Evolutionary conservation across 2,888 invertebrate genomes (phyloP).

Genomic region (Octonoba sinensis): DNA sequence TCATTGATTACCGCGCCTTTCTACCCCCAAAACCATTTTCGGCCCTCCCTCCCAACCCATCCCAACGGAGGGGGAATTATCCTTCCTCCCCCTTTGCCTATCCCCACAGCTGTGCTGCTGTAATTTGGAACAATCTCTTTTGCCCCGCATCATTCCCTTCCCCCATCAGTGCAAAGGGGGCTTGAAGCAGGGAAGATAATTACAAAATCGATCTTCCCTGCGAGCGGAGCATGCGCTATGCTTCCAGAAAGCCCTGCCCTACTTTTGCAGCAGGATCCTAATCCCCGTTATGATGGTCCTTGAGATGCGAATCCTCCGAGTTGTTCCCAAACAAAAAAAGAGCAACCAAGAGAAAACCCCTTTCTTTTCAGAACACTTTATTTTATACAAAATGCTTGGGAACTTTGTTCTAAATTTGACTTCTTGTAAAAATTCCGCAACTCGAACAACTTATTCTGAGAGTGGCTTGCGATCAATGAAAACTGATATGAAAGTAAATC

Average conservation of each 20-base stretch:
- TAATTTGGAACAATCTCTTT: constrained; percentile 63
- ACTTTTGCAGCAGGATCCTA: background rate
- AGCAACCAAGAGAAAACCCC: background rate
- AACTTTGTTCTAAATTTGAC: too few species aligned
- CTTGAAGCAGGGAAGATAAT: constrained; percentile 47
- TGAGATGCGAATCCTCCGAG: constrained; percentile 1
- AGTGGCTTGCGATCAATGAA: too few species aligned
- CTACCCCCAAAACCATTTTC: background rate
- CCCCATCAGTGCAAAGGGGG: constrained; percentile 3
- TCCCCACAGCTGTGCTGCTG: constrained; percentile 47
- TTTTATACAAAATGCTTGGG: too few species aligned
- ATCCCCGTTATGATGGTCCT: background rate
- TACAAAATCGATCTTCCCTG: constrained; percentile 57
- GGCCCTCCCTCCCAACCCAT: constrained; percentile 11
- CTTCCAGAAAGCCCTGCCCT: constrained; percentile 31
- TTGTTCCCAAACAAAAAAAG: constrained; percentile 8
- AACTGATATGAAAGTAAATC: too few species aligned
- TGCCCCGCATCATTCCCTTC: background rate
- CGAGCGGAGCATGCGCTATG: constrained; percentile 27
- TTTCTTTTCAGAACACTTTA: too few species aligned
- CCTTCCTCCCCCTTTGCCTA: constrained; percentile 10
- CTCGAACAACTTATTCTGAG: too few species aligned
- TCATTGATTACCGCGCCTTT: constrained; percentile 50
- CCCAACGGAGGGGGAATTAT: constrained; percentile 1
- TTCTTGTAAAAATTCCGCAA: too few species aligned